Base-by-base conservation (phyloP, 2,888 invertebrate species). In the Dendrolimus houi region DNA sequence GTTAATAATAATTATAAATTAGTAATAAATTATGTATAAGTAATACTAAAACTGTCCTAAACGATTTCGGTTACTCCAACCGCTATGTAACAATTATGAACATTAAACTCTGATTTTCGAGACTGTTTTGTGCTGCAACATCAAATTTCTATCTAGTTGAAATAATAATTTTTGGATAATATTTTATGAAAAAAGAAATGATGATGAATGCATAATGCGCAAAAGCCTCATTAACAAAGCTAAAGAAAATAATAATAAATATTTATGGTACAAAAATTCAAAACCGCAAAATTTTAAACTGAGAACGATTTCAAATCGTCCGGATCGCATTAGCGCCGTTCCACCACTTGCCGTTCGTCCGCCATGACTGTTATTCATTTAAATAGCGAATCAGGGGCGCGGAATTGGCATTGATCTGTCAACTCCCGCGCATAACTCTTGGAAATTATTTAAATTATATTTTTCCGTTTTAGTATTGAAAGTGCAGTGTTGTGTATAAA, bases 371-470 rank as follows among this genome's bases (percentile, higher is more conserved):
- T 83, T 82, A 87, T 81, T 82, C 87, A 88, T 81, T 87, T 90
- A 90, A 84, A 89, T 87, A 88, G 81, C 82, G 81, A 80, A 81
- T 79, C 85, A 79, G 79, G 75, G 73, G 72, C 76, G 68, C 64
- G 74, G 56, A 68, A 73, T 80, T 85, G 84, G 84, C 88, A 89
- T 85, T 89, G 85, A 79, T 78, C 78, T 72, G 70, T 69, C 76
- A 70, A 56, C 74, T 75, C 71, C 70, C 61, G 74, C 77, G 79
- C 78, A 70, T 55, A 9, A 17, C 52, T 12, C 53, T 56, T 58
- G 52, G 54, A 56, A 17, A 53, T 55, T 53, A 58, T 60, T 62
- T 42, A 52, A 52, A 54, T 29, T 29, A 29, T 29, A 29, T 29
- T 29, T 29, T 6, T 29, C 29, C 29, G 6, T 29, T 29, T 6